phyloP scores from a whole-genome alignment of 2,888 invertebrate genomes.

The Mamestra brassicae region DNA sequence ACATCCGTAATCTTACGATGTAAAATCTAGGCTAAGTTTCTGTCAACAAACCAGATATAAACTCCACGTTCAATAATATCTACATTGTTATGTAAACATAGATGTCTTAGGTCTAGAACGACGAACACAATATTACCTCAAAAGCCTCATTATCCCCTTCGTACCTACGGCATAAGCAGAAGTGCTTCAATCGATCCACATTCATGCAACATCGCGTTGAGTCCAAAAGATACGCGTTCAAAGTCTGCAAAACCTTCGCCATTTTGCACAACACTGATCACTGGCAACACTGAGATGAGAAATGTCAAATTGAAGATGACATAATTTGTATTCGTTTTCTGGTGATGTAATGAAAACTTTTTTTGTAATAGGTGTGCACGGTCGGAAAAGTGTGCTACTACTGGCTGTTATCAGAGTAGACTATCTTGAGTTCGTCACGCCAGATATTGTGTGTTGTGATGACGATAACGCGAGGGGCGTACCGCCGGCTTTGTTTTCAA shows the following conservation, averaged over 20 bases:
- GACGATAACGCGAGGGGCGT: slow-evolving; percentile 81
- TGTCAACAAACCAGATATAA: slow-evolving; percentile 24
- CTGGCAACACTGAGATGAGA: slow-evolving; percentile 68
- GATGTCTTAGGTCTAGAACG: slow-evolving; percentile 10
- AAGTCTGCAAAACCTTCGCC: slow-evolving; percentile 82
- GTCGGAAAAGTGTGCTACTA: slow-evolving; percentile 79
- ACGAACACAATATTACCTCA: slow-evolving; percentile 76
- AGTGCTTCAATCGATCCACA: slow-evolving; percentile 85
- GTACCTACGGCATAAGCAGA: slow-evolving; percentile 85
- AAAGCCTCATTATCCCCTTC: slow-evolving; percentile 73
- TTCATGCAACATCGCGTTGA: slow-evolving; percentile 83
- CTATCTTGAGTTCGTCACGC: slow-evolving; percentile 89
- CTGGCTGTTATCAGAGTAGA: slow-evolving; percentile 87
- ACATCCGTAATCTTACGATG: slow-evolving; percentile 33
- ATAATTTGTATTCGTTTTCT: slow-evolving; percentile 43
- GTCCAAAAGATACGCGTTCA: slow-evolving; percentile 85
- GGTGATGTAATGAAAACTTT: slow-evolving; percentile 40
- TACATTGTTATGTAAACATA: slow-evolving; percentile 1
- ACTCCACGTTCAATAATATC: neutral
- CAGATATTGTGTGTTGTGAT: slow-evolving; percentile 87
- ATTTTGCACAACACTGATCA: slow-evolving; percentile 70
- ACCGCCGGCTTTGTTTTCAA: slow-evolving; percentile 67
- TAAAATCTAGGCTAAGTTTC: slow-evolving; percentile 21
- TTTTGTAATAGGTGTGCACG: slow-evolving; percentile 75
- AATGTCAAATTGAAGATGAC: slow-evolving; percentile 63